Evolutionary conservation across 2,113 vertebrate genomes (phyloP).

Genomic region (Nicator chloris): DNA sequence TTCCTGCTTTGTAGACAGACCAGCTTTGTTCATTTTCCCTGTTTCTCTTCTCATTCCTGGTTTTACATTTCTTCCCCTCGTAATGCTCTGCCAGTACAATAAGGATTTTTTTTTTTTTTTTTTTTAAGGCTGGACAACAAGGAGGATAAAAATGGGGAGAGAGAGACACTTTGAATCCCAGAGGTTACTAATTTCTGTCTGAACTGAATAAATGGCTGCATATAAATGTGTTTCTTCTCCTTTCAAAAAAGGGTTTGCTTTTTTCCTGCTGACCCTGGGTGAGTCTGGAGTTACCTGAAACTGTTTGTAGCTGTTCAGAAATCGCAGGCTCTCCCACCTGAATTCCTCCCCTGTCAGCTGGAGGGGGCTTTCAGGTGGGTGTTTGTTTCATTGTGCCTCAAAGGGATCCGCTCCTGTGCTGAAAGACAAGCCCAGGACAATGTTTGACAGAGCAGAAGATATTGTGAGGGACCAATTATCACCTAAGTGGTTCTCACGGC

Average conservation of each 20-base stretch:
- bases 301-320: slow-evolving; percentile 66
- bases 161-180: neutral
- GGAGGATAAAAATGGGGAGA: neutral
- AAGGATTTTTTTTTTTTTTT: neutral
- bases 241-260: slow-evolving; percentile 60
- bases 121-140: neutral
- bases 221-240: slow-evolving; percentile 43
- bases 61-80: neutral
- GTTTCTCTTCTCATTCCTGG: neutral
- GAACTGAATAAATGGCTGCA: slow-evolving; percentile 8
- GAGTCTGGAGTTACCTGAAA: slow-evolving; percentile 74
- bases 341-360: slow-evolving; percentile 64
- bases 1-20: neutral
- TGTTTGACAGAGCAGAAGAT: slow-evolving; percentile 74
- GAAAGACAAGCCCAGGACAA: slow-evolving; percentile 80
- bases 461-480: slow-evolving; percentile 74
- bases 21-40: neutral
- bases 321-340: slow-evolving; percentile 71
- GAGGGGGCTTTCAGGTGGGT: slow-evolving; percentile 60
- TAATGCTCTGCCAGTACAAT: neutral
- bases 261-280: slow-evolving; percentile 1
- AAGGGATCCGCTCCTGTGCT: slow-evolving; percentile 79
- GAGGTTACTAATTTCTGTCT: slow-evolving; percentile 35
- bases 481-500: slow-evolving; percentile 83
- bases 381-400: slow-evolving; percentile 75